Percentiles rank a stretch among this genome's conserved stretches.
Evolutionary conservation across 2,797 vertebrate genomes (phyloP).

Genomic region (Champsocephalus gunnari): DNA sequence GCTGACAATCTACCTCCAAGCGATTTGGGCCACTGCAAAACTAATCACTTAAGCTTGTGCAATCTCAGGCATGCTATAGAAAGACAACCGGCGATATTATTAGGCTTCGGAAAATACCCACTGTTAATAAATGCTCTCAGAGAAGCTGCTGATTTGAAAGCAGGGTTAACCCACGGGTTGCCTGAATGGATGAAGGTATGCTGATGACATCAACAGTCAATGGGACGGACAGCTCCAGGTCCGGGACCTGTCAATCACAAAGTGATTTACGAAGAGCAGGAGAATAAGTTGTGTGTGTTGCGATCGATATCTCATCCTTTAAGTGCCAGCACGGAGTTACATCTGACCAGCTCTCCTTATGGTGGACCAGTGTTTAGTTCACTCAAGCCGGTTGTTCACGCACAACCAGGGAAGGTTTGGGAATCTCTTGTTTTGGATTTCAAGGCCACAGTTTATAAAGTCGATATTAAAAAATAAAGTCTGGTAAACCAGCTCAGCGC

Average conservation of each 20-base stretch:
- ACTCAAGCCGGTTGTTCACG: conserved; percentile 25
- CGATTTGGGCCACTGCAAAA: conserved; percentile 60
- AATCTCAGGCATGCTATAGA: conserved; percentile 55
- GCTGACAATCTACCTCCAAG: conserved; percentile 63
- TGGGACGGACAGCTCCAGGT: conserved; percentile 39
- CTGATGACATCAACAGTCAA: conserved; percentile 54
- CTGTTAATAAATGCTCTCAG: conserved; percentile 59
- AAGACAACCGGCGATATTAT: conserved; percentile 61
- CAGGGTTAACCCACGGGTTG: conserved; percentile 25
- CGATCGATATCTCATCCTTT: conserved; percentile 79
- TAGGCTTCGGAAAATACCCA: conserved; percentile 66
- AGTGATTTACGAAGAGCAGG: conserved; percentile 70
- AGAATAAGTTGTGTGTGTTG: conserved; percentile 62
- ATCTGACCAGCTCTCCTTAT: conserved; percentile 41
- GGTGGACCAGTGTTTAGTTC: conserved; percentile 11
- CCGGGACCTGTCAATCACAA: conserved; percentile 65
- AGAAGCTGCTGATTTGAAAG: conserved; percentile 57
- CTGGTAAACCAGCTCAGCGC: neutral
- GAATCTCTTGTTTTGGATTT: neutral
- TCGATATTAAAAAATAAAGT: neutral
- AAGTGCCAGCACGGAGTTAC: conserved; percentile 72
- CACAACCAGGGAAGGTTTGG: neutral
- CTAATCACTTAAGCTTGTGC: conserved; percentile 76
- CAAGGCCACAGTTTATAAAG: neutral
- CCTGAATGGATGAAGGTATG: conserved; percentile 12